Percentiles rank a stretch among this genome's conserved stretches.
phyloP scores from a whole-genome alignment of 1,140 invertebrate species.

The Pachypsylla venusta region DNA sequence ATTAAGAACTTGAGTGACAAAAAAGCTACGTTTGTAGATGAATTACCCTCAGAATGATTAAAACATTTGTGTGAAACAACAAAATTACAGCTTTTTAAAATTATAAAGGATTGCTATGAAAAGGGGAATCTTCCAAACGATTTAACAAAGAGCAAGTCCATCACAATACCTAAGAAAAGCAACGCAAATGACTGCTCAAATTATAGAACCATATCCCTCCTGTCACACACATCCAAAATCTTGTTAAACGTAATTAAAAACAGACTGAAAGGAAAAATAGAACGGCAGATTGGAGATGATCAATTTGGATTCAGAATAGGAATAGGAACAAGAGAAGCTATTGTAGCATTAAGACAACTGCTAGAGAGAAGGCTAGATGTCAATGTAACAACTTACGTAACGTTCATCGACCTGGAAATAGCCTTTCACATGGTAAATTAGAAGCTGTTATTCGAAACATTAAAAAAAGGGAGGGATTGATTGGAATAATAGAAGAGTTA shows the following conservation, averaged over 20 bases:
- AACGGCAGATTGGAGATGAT: too few species aligned
- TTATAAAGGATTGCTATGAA: slow-evolving; percentile 4
- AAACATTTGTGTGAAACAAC: background rate
- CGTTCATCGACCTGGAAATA: background rate
- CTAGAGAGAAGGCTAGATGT: too few species aligned
- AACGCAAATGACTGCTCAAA: too few species aligned
- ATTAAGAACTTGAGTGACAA: background rate
- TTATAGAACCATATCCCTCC: too few species aligned
- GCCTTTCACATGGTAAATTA: slow-evolving; percentile 1
- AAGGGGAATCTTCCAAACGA: background rate
- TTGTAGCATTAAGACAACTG: too few species aligned
- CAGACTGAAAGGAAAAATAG: too few species aligned
- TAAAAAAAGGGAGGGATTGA: background rate
- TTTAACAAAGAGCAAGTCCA: background rate
- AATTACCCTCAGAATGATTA: background rate
- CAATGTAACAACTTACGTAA: background rate
- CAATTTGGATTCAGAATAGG: too few species aligned
- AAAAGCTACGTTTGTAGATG: slow-evolving; percentile 3
- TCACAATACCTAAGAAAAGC: too few species aligned
- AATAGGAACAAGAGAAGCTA: too few species aligned
- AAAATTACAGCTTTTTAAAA: background rate
- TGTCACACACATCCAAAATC: too few species aligned
- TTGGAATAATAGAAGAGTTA: background rate
- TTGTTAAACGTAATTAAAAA: too few species aligned
- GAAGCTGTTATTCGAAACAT: too few species aligned